Evolutionary conservation across 2,797 vertebrate species (phyloP), one percentile per base, ranked within the genome.

Genomic region (Manis pentadactyla): DNA sequence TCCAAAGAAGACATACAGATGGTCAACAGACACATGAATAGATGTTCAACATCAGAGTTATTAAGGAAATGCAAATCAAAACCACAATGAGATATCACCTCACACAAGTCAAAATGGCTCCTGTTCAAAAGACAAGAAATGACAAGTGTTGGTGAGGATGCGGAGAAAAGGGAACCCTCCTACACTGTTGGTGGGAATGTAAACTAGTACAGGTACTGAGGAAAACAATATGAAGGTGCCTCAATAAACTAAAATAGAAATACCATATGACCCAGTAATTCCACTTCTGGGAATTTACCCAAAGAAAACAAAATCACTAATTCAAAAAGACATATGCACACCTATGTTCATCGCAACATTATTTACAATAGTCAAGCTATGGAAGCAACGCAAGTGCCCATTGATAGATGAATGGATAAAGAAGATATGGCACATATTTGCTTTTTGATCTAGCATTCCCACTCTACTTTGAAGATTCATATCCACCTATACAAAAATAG

Each of bases 361-460:
- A 75, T 75, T 75, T 75, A n/a, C 73, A 75, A 51, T n/a, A 75
- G 46, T 18, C 46, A n/a, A 74, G 13, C 51, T 49, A 21, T 75
- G 46, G 73, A n/a, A 75, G 73, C 46, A 51, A 19, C 17, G 29
- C 18, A 51, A 75, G 9, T 75, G 18, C 51, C 73, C 10, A 51
- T n/a, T 31, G 31, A 49, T 21, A 51, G 17, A 75, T 21, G 29
- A 51, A 51, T 75, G 73, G 46, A 75, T 51, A 51, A 75, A 75
- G 73, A 75, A n/a, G 18, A 49, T 29, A 46, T 75, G 73, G 9
- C 17, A 73, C 14, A 46, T 42, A 71, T 34, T 94, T 69, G 37
- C 53, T 95, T 86, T 95, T 78, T 84, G 29, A 96, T 21, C 21
- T 88, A 88, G 55, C 31, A 61, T 68, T 46, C 15, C 12, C 34